These are phyloP conservation scores for Seriola aureovittata DNA, from an alignment of 2,113 vertebrate species.

Conservation along the genomic window DNA sequence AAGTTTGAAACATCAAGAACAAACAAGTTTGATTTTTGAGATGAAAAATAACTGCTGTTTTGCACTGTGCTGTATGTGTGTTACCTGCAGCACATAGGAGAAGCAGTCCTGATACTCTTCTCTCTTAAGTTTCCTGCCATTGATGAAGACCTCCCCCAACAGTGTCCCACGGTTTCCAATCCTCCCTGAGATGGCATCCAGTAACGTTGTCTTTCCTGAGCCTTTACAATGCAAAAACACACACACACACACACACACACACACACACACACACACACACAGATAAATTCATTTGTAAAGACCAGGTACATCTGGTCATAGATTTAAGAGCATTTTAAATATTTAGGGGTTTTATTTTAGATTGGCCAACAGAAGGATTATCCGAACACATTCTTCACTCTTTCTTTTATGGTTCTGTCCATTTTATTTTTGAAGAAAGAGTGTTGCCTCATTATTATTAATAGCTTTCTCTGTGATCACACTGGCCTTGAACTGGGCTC, in stretches of 20 bases:
- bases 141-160: constrained; percentile 90
- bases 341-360: neutral
- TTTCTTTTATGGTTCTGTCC: too few species aligned
- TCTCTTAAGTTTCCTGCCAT: constrained; percentile 87
- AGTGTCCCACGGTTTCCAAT: constrained; percentile 84
- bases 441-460: too few species aligned
- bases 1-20: neutral
- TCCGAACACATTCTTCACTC: neutral
- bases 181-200: constrained; percentile 93
- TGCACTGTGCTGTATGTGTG: neutral
- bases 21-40: neutral
- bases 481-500: neutral
- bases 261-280: constrained; percentile 12
- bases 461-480: neutral
- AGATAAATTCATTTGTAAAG: neutral
- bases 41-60: neutral
- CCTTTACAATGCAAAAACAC: constrained; percentile 77
- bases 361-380: too few species aligned
- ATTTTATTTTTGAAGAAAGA: too few species aligned
- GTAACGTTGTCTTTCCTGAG: constrained; percentile 94
- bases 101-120: constrained; percentile 94
- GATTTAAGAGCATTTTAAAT: neutral
- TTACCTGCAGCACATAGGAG: constrained; percentile 96
- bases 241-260: neutral
- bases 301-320: neutral